Evolutionary conservation across 2,888 invertebrate species (phyloP), one percentile per base, ranked within the genome.

Genomic region (Arrhopalites spinosus): DNA sequence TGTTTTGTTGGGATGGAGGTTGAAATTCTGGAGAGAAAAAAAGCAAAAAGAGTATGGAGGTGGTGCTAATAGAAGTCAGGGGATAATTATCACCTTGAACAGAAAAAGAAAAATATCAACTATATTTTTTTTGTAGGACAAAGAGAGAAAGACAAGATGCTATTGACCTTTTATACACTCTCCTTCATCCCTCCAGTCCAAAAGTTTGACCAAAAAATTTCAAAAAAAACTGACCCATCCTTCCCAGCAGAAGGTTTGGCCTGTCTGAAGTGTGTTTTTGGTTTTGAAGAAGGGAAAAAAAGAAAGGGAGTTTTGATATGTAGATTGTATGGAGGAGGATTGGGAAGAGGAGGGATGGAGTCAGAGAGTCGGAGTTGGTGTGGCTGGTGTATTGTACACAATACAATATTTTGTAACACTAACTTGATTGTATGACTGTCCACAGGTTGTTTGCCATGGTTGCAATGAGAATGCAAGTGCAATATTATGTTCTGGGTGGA

Each of bases 21-120:
- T 61, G 27, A 27, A 23, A 23, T n/a, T n/a, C 13, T 61, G 7
- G 7, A 15, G 53, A 20, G 53, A 53, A 61, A 15, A 7, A 20
- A 36, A 64, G 36, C 1, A 17, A 1, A 36, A 45, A 61, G 20
- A 5, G 27, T 61, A 45, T n/a, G 36, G 71, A 72, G 71, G 71
- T 72, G 71, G 71, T 72, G 71, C 71, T 72, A 63, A 61, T 72
- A 29, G 45, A 63, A 72, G 61, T 72, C 71, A 72, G 59, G 61
- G 47, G 63, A 43, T 72, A 72, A 72, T 72, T 72, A 72, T 72
- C 71, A 72, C 71, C 63, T 72, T 72, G 70, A 56, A 70, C 50
- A 70, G 56, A 70, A 56, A 67, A 50, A 29, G 1, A 56, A 67
- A 67, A 50, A 68, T 50, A 68, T 68, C 27, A 68, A 68, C 68